phyloP scores from a whole-genome alignment of 2,113 vertebrate species.

The Loxodonta africana region DNA sequence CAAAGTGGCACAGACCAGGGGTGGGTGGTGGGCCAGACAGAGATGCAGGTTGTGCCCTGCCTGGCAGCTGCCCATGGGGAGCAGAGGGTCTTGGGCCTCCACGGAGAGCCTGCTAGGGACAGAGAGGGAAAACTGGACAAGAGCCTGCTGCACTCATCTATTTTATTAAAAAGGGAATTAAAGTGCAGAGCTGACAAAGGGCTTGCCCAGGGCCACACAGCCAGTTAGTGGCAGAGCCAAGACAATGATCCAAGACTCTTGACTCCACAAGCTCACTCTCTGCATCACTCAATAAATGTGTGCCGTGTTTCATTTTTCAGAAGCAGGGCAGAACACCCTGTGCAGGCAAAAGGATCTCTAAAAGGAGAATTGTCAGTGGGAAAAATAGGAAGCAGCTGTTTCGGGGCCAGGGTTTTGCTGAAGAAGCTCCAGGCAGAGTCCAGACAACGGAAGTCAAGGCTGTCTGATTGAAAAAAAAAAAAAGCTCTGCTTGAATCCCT shows the following conservation, averaged over 20 bases:
- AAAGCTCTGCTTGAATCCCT: not conserved
- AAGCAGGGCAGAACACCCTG: conserved; percentile 25
- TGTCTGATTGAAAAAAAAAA: not conserved
- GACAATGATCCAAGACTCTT: not conserved
- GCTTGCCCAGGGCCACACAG: not conserved
- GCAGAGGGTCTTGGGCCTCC: conserved; percentile 84
- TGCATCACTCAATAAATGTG: not conserved
- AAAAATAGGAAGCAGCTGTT: conserved; percentile 59
- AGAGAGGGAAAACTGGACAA: conserved; percentile 62
- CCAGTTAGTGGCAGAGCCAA: not conserved
- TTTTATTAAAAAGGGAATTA: conserved; percentile 43
- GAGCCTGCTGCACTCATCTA: conserved; percentile 60
- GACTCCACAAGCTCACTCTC: not conserved
- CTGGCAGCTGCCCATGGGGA: conserved; percentile 85
- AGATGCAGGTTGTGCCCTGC: conserved; percentile 83
- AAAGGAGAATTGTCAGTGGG: conserved; percentile 40
- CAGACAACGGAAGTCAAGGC: not conserved
- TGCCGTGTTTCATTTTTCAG: conserved; percentile 50
- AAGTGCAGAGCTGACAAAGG: not conserved
- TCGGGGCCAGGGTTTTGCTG: not conserved
- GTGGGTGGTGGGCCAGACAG: conserved; percentile 82
- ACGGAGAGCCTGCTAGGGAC: conserved; percentile 74
- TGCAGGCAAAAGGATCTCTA: not conserved
- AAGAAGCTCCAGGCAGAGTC: not conserved
- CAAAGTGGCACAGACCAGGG: conserved; percentile 81